Evolutionary conservation across 2,113 vertebrate genomes (phyloP).

Genomic region (Hemiprocne comata): DNA sequence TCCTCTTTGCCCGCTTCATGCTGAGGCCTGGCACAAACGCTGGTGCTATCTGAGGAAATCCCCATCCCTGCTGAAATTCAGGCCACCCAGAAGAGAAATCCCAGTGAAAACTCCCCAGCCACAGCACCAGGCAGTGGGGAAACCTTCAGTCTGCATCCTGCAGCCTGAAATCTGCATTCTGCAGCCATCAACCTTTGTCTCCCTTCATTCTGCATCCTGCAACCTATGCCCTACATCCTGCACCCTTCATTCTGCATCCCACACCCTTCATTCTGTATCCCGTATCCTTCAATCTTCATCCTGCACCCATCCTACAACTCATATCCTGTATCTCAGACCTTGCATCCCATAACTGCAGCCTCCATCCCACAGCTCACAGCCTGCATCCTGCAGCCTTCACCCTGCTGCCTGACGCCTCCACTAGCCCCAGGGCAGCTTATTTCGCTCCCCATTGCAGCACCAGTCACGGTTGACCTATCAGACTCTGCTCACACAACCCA

Average conservation of each 20-base stretch:
- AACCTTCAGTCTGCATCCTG: background rate
- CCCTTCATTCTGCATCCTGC: too few species aligned
- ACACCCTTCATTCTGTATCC: background rate
- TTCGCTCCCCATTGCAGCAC: background rate
- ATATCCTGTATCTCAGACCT: background rate
- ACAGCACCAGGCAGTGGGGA: background rate
- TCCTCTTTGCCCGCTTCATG: background rate
- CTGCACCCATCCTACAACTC: background rate
- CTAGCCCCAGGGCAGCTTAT: background rate
- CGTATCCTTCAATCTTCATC: background rate
- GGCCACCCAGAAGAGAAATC: slow-evolving; percentile 1
- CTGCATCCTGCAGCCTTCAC: background rate
- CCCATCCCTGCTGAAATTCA: background rate
- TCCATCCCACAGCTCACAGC: background rate
- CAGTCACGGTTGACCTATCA: accelerated
- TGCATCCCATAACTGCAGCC: too few species aligned
- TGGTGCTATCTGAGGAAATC: background rate
- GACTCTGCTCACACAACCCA: background rate
- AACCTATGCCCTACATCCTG: background rate
- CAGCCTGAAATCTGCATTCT: background rate
- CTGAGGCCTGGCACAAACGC: background rate
- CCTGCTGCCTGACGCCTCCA: background rate
- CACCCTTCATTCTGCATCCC: background rate
- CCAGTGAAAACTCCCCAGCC: background rate
- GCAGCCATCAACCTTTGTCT: background rate